Conservation (phyloP, 2,113 vertebrate genomes). For the Colius striatus region DNA sequence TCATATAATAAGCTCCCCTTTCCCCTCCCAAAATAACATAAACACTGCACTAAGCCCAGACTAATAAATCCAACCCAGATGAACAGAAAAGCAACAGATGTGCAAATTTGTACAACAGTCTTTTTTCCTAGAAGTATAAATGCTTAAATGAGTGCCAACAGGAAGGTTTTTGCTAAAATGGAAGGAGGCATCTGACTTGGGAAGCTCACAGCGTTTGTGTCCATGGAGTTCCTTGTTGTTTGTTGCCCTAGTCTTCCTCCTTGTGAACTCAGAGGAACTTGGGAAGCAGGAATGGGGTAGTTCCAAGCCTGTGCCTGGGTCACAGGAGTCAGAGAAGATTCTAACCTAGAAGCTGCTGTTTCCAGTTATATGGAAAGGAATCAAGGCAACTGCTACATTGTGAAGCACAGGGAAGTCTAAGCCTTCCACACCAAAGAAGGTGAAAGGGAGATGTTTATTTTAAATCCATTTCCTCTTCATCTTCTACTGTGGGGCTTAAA, state of each 20-base stretch:
- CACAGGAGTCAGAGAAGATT: background rate
- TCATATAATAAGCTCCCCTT: background rate
- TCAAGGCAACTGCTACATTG: background rate
- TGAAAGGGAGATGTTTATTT: constrained; percentile 33
- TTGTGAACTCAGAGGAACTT: background rate
- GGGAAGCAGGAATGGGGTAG: background rate
- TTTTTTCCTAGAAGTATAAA: background rate
- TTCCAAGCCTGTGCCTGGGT: background rate
- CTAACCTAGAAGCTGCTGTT: constrained; percentile 3
- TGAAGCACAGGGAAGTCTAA: background rate
- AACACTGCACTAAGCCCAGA: background rate
- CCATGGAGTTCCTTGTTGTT: background rate
- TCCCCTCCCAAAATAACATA: background rate
- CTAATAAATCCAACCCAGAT: background rate
- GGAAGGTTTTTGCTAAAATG: background rate
- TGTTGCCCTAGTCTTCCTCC: background rate
- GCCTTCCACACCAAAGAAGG: background rate
- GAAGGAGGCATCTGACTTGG: background rate
- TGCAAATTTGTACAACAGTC: background rate
- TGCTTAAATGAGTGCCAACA: background rate
- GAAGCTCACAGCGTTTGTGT: background rate
- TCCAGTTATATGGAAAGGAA: background rate
- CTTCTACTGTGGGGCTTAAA: constrained; percentile 11
- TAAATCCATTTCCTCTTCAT: constrained; percentile 32
- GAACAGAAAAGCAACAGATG: background rate